Evolutionary conservation across 2,797 vertebrate genomes (phyloP).

Genomic region (Alcedo quadribrachys): DNA sequence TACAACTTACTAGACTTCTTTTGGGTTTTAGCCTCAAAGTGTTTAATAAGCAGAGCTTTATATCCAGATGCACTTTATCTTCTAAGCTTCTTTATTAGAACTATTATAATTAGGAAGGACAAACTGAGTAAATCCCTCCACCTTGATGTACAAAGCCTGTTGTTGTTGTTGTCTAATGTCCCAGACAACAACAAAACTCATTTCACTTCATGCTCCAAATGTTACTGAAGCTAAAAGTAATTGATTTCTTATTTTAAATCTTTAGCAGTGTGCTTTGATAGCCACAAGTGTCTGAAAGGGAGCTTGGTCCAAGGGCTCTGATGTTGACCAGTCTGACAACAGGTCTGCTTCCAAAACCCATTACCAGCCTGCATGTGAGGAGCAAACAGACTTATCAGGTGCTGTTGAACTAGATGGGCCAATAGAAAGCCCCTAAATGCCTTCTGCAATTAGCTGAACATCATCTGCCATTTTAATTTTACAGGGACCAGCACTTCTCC

Average conservation of each 20-base stretch:
- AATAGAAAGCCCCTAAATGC: neutral
- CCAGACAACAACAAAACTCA: neutral
- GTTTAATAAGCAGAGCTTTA: neutral
- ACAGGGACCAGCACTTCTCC: neutral
- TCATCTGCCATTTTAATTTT: neutral
- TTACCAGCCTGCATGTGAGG: neutral
- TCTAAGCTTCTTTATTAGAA: neutral
- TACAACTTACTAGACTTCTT: neutral
- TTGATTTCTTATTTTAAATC: no score
- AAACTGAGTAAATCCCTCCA: neutral
- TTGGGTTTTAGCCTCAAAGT: neutral
- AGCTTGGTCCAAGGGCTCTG: neutral
- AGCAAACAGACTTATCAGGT: neutral
- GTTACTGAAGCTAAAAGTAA: neutral
- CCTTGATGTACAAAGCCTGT: neutral
- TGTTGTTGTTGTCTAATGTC: neutral
- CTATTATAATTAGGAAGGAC: neutral
- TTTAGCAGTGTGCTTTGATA: neutral
- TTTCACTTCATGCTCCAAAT: neutral
- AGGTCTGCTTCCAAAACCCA: neutral
- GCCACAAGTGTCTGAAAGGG: neutral
- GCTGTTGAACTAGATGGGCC: neutral
- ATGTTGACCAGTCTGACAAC: neutral
- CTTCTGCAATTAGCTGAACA: neutral
- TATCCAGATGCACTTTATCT: neutral